phyloP scores from a whole-genome alignment of 1,140 invertebrate genomes.

The Micrasema longulum region DNA sequence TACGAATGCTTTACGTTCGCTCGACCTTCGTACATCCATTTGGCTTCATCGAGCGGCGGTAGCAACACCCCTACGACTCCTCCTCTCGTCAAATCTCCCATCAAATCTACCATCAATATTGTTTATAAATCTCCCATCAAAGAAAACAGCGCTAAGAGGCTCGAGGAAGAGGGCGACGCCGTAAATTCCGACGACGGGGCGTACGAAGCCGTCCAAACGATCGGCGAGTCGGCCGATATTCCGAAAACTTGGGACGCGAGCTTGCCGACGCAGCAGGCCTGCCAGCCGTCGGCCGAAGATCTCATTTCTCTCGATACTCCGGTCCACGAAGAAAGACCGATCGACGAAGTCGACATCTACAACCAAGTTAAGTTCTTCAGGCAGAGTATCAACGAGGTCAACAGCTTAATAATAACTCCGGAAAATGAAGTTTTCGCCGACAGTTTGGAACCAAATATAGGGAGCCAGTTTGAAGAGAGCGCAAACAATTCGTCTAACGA shows the following conservation, averaged over 20 bases:
- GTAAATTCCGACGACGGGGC: conserved; percentile 56
- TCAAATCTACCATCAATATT: conserved; percentile 78
- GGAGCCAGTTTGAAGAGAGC: too few relatives aligned
- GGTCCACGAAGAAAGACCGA: conserved; percentile 24
- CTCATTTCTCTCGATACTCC: conserved; percentile 11
- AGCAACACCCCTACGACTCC: conserved; percentile 64
- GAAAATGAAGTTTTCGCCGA: conserved; percentile 57
- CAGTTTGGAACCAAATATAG: conserved; percentile 52
- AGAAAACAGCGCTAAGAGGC: conserved; percentile 48
- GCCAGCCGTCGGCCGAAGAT: conserved; percentile 61
- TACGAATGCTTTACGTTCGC: conserved; percentile 65
- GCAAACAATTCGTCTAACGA: conserved; percentile 3
- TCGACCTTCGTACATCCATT: conserved; percentile 64
- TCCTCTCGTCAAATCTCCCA: conserved; percentile 61
- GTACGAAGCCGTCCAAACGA: conserved; percentile 69
- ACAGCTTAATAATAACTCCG: conserved; percentile 71
- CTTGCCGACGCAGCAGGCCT: conserved; percentile 68
- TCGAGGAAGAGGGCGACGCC: neutral
- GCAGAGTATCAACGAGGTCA: conserved; percentile 80
- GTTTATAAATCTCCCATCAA: conserved; percentile 72
- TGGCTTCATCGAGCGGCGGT: conserved; percentile 63
- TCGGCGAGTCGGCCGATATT: conserved; percentile 65
- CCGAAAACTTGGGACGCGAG: conserved; percentile 66
- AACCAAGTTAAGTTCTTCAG: conserved; percentile 81
- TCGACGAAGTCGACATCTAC: conserved; percentile 72